Conservation (phyloP, 2,113 vertebrate genomes). For the Menidia beryllina region DNA sequence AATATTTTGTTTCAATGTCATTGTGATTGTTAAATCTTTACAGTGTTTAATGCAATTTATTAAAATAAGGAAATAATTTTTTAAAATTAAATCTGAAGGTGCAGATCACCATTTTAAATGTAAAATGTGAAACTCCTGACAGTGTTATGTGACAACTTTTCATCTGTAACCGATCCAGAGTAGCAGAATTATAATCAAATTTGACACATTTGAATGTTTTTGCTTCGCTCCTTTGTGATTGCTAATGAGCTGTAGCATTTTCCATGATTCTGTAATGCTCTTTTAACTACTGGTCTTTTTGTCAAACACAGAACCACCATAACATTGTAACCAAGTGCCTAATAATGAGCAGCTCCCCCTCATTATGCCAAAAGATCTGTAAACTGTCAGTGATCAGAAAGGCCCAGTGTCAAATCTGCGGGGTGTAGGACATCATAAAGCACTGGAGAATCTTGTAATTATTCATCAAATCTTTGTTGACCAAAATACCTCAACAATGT, state of each 20-base stretch:
- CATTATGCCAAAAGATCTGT: too few species aligned
- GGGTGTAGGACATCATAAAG: too few species aligned
- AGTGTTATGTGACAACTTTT: neutral
- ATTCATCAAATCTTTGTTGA: neutral
- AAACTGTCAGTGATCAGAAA: too few species aligned
- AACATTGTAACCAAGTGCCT: too few species aligned
- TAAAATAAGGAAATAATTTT: neutral
- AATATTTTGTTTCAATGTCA: neutral
- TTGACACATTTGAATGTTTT: neutral
- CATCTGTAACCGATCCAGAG: neutral
- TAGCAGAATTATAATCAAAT: neutral
- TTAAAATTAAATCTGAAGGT: neutral
- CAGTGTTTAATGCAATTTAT: neutral
- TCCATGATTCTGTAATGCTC: neutral
- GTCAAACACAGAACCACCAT: neutral
- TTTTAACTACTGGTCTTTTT: neutral
- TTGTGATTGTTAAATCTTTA: neutral
- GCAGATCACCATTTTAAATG: neutral
- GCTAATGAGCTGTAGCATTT: conserved; percentile 7
- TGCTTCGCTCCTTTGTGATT: neutral
- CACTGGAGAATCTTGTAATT: neutral
- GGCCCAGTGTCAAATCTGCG: too few species aligned
- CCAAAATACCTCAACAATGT: neutral
- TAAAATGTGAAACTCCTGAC: neutral
- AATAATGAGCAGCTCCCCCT: too few species aligned